Conservation (phyloP, 2,888 invertebrate genomes). For the Pachymerium ferrugineum region DNA sequence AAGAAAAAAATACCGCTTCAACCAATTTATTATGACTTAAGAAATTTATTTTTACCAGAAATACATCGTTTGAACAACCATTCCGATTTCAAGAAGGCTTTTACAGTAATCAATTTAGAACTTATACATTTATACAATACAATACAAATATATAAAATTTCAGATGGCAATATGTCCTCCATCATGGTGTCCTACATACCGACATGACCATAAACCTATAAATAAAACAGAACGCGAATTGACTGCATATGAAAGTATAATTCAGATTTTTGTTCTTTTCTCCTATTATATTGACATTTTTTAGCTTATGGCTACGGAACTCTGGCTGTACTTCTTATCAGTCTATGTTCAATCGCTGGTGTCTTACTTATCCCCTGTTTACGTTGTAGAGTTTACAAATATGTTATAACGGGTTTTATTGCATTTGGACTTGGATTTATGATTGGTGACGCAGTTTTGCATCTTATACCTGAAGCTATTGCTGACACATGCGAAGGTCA, state of each 20-base stretch:
- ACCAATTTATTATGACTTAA: too few species aligned
- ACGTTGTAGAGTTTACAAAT: constrained; percentile 40
- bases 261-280: not conserved
- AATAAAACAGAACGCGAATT: not conserved
- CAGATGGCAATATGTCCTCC: not conserved
- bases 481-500: constrained; percentile 7
- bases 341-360: constrained; percentile 46
- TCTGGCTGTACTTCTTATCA: constrained; percentile 47
- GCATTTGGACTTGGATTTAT: constrained; percentile 51
- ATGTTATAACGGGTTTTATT: constrained; percentile 48
- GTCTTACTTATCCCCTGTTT: constrained; percentile 45
- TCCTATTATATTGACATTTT: too few species aligned
- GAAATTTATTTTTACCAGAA: not conserved
- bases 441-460: constrained; percentile 49
- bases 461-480: constrained; percentile 49
- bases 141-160: not conserved
- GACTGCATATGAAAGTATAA: not conserved
- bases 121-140: too few species aligned
- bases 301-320: constrained; percentile 43
- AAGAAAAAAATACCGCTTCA: not conserved
- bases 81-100: too few species aligned
- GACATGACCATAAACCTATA: not conserved
- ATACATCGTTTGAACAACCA: not conserved
- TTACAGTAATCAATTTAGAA: too few species aligned
- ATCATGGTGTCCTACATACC: not conserved